Percentiles rank a stretch among this genome's conserved stretches.
phyloP scores from a whole-genome alignment of 2,113 vertebrate genomes.

The Anoura caudifer region DNA sequence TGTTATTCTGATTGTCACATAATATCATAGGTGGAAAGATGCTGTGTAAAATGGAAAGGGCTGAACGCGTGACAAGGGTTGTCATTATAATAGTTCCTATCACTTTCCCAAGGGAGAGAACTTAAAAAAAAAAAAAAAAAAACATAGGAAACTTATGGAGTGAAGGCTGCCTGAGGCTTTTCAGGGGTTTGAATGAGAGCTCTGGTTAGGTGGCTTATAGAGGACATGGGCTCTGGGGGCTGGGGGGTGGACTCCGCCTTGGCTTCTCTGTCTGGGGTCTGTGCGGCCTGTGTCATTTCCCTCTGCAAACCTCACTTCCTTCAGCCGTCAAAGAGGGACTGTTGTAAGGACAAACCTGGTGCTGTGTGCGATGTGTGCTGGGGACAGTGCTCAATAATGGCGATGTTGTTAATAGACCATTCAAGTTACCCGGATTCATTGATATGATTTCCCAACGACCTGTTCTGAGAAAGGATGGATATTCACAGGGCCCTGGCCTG shows the following conservation, averaged over 20 bases:
- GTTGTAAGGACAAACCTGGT: background rate
- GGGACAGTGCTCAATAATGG: background rate
- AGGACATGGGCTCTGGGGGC: background rate
- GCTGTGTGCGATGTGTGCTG: background rate
- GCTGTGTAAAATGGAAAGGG: background rate
- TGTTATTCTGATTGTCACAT: background rate
- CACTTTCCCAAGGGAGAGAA: background rate
- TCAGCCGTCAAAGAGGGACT: background rate
- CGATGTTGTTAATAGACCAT: background rate
- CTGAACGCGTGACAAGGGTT: background rate
- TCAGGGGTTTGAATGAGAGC: background rate
- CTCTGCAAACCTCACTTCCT: background rate
- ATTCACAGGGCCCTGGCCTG: background rate
- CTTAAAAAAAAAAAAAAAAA: background rate
- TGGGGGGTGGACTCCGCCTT: accelerated
- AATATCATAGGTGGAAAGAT: background rate
- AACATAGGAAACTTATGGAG: background rate
- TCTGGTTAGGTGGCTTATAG: background rate
- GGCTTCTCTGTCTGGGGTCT: background rate
- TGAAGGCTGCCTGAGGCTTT: background rate
- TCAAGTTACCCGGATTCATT: background rate
- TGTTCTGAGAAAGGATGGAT: background rate
- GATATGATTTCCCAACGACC: background rate
- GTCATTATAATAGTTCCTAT: background rate
- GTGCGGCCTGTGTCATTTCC: background rate